These are phyloP conservation scores for Emberiza fucata DNA, from an alignment of 2,113 vertebrate genomes.

Conservation along the genomic window DNA sequence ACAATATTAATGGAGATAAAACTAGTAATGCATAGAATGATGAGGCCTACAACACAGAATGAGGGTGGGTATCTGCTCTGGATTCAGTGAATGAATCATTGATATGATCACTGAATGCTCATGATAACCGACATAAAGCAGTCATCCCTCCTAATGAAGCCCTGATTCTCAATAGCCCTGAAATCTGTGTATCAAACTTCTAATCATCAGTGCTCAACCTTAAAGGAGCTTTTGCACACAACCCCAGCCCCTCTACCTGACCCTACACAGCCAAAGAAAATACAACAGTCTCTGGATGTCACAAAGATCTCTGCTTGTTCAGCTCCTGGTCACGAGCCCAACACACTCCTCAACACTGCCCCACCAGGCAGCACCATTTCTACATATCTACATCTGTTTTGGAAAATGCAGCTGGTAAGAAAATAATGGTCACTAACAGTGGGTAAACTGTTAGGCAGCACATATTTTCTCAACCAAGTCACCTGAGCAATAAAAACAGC, in stretches of 20 bases:
- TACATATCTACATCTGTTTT: neutral
- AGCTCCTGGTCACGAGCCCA: neutral
- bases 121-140: neutral
- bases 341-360: neutral
- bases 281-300: neutral
- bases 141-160: neutral
- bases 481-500: neutral
- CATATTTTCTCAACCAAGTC: neutral
- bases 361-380: neutral
- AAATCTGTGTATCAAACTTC: neutral
- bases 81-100: neutral
- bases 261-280: neutral
- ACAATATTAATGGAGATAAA: neutral
- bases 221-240: neutral
- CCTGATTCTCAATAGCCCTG: neutral
- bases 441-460: neutral
- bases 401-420: neutral
- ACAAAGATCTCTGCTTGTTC: neutral
- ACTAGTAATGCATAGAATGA: neutral
- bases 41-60: neutral
- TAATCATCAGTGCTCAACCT: neutral
- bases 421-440: neutral
- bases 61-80: neutral
- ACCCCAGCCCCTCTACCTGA: neutral
- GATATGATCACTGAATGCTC: neutral